phyloP scores from a whole-genome alignment of 2,113 vertebrate species.

The Antechinus flavipes region DNA sequence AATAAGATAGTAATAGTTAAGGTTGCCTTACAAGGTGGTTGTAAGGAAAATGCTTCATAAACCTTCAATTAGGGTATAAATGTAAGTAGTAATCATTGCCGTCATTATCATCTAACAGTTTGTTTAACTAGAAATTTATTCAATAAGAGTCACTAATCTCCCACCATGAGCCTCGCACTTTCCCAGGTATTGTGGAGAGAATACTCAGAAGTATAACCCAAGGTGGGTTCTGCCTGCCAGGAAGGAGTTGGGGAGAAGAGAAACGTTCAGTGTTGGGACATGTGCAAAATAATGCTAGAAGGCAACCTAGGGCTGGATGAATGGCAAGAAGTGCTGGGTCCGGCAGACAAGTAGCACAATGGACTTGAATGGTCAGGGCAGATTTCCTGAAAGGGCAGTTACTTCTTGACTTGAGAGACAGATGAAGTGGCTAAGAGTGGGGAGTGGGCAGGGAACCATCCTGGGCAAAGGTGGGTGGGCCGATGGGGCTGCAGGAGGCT shows the following conservation, averaged over 20 bases:
- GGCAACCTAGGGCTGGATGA: not conserved
- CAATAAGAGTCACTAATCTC: not conserved
- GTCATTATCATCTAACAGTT: not conserved
- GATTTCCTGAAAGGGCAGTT: accelerated
- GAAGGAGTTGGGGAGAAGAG: not conserved
- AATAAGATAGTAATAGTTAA: not conserved
- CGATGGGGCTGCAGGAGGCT: too few relatives aligned
- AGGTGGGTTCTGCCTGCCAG: not conserved
- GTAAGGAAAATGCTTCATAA: not conserved
- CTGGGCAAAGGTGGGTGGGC: too few relatives aligned
- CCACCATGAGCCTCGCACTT: not conserved
- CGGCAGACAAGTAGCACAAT: not conserved
- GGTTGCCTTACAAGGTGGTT: not conserved
- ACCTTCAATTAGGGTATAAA: not conserved
- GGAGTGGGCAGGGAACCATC: not conserved
- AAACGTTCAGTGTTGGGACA: not conserved
- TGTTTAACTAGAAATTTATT: not conserved
- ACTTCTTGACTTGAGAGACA: not conserved
- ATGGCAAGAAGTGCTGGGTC: not conserved
- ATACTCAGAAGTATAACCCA: not conserved
- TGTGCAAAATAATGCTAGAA: not conserved
- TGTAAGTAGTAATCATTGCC: not conserved
- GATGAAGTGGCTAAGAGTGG: not conserved
- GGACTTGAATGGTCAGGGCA: not conserved
- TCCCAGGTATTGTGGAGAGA: not conserved